A percentile compares a stretch with the other conserved stretches of the same genome.
Conservation (phyloP, 2,113 vertebrate species). For the Trichomycterus rosablanca region DNA sequence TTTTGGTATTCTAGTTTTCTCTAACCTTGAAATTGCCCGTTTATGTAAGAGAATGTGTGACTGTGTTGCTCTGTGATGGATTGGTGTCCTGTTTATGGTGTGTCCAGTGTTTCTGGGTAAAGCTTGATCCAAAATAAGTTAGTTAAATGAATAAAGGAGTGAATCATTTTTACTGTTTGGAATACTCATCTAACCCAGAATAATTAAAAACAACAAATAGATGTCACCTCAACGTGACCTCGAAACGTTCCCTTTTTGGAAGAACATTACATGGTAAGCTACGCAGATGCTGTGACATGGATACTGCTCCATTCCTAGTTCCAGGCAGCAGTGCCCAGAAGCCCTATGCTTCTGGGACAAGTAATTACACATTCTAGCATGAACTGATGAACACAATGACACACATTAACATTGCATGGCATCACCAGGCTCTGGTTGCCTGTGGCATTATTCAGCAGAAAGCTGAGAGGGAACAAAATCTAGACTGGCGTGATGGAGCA, state of each 20-base stretch:
- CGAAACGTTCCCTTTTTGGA: neutral
- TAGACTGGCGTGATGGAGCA: slow-evolving; percentile 45
- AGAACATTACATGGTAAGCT: slow-evolving; percentile 10
- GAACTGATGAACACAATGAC: slow-evolving; percentile 56
- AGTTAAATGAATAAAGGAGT: too few species aligned
- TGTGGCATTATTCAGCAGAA: slow-evolving; percentile 64
- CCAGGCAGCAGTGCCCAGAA: slow-evolving; percentile 29
- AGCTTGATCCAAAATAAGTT: too few species aligned
- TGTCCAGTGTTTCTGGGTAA: too few species aligned
- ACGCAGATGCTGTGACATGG: slow-evolving; percentile 36
- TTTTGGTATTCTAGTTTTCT: too few species aligned
- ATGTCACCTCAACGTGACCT: neutral
- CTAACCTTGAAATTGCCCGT: too few species aligned
- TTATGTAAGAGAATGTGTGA: too few species aligned
- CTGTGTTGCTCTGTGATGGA: too few species aligned
- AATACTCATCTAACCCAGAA: too few species aligned
- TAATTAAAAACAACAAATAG: neutral
- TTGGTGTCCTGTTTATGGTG: too few species aligned
- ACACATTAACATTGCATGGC: slow-evolving; percentile 55
- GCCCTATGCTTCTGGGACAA: slow-evolving; percentile 41
- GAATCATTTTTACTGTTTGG: too few species aligned
- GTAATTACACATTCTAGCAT: slow-evolving; percentile 64
- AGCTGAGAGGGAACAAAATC: slow-evolving; percentile 69
- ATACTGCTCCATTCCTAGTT: slow-evolving; percentile 28
- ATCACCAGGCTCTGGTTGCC: slow-evolving; percentile 61